phyloP scores from a whole-genome alignment of 2,797 vertebrate genomes.

The Tokudaia muenninki region DNA sequence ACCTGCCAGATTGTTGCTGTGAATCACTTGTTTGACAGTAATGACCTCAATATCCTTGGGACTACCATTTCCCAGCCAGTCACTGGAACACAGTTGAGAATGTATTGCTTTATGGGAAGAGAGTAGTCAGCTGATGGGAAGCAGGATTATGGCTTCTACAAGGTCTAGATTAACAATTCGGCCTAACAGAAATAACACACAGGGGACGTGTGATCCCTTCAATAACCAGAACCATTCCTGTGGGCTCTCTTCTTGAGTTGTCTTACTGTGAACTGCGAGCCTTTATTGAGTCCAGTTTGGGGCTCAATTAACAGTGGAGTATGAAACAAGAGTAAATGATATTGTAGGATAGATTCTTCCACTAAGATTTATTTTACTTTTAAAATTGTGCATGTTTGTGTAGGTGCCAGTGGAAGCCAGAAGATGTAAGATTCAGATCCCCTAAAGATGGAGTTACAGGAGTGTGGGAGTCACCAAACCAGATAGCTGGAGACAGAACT shows the following conservation, averaged over 20 bases:
- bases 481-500: neutral
- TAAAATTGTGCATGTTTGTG: neutral
- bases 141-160: neutral
- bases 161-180: neutral
- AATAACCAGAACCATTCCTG: neutral
- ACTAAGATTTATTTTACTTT: neutral
- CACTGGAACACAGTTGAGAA: neutral
- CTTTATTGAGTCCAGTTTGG: neutral
- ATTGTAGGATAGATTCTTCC: slow-evolving; percentile 25
- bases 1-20: neutral
- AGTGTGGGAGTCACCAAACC: neutral
- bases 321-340: neutral
- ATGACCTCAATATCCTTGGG: neutral
- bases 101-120: neutral
- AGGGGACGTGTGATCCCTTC: neutral
- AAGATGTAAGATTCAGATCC: neutral
- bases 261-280: neutral
- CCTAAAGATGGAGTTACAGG: neutral
- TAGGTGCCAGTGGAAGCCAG: neutral
- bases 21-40: neutral
- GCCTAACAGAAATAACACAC: neutral
- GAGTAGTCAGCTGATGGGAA: neutral
- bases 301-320: neutral
- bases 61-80: neutral
- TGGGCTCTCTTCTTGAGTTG: neutral